Percentiles rank a stretch among this genome's conserved stretches.
Conservation (phyloP, 2,113 vertebrate species). For the Crotalus tigris region DNA sequence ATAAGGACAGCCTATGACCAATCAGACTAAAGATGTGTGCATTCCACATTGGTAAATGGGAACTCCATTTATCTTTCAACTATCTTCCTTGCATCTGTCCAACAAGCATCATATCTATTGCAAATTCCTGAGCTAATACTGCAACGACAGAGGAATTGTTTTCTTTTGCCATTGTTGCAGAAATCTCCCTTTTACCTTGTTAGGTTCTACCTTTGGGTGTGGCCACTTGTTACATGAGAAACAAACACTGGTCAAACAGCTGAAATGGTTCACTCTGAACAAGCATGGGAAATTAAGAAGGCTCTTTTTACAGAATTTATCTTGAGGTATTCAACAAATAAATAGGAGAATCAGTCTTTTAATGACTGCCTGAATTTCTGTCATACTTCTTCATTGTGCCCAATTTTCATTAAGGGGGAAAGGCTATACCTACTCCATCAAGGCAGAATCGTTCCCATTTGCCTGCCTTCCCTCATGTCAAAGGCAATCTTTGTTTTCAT, state of each 20-base stretch:
- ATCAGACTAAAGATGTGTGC: not conserved
- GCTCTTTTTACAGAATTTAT: not conserved
- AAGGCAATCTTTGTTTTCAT: conserved; percentile 42
- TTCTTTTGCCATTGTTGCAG: not conserved
- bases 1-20: not conserved
- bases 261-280: not conserved
- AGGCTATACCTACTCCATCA: not conserved
- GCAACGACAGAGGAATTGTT: not conserved
- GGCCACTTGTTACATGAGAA: not conserved
- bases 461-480: not conserved
- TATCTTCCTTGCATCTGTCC: not conserved
- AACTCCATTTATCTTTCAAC: not conserved
- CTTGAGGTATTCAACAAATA: not conserved
- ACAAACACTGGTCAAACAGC: not conserved
- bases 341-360: not conserved
- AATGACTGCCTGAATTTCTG: not conserved
- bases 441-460: not conserved
- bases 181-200: not conserved
- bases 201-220: not conserved
- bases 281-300: not conserved
- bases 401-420: not conserved
- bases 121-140: not conserved
- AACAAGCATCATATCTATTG: not conserved
- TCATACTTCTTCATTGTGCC: not conserved
- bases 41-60: not conserved